phyloP scores from a whole-genome alignment of 2,797 vertebrate species.

The Neoniphon sammara region DNA sequence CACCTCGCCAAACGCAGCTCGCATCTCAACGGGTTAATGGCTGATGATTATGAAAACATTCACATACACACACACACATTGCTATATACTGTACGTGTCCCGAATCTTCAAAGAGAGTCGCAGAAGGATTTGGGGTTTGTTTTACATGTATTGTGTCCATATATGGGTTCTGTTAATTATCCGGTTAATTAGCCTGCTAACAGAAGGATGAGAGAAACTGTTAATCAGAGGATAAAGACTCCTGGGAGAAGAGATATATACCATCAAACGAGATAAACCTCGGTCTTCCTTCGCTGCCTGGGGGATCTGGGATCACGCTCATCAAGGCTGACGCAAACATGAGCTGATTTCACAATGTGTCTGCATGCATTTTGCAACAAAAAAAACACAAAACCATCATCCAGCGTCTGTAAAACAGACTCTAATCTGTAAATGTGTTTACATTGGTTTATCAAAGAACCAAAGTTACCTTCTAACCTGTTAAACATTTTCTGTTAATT shows the following conservation, averaged over 20 bases:
- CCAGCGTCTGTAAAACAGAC: too few relatives aligned
- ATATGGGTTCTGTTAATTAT: constrained; percentile 38
- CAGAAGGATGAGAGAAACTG: constrained; percentile 20
- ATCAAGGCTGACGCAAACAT: too few relatives aligned
- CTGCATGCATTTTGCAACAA: too few relatives aligned
- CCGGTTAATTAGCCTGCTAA: constrained; percentile 14
- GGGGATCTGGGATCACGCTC: background rate
- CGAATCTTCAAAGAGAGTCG: constrained; percentile 26
- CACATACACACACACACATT: too few relatives aligned
- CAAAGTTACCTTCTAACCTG: too few relatives aligned
- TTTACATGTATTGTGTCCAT: background rate
- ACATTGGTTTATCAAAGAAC: too few relatives aligned
- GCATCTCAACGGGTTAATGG: constrained; percentile 3
- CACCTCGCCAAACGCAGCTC: background rate
- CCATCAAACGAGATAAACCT: background rate
- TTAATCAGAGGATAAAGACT: constrained; percentile 12
- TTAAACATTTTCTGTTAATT: too few relatives aligned
- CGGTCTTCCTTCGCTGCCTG: background rate
- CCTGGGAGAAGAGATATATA: constrained; percentile 8
- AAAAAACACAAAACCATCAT: too few relatives aligned
- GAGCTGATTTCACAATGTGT: too few relatives aligned
- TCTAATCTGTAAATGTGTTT: too few relatives aligned
- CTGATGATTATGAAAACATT: background rate
- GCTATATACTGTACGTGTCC: background rate
- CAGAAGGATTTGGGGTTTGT: background rate